These are phyloP conservation scores for Drosophila tropicalis DNA, from an alignment of 1,140 invertebrate genomes.

Conservation along the genomic window DNA sequence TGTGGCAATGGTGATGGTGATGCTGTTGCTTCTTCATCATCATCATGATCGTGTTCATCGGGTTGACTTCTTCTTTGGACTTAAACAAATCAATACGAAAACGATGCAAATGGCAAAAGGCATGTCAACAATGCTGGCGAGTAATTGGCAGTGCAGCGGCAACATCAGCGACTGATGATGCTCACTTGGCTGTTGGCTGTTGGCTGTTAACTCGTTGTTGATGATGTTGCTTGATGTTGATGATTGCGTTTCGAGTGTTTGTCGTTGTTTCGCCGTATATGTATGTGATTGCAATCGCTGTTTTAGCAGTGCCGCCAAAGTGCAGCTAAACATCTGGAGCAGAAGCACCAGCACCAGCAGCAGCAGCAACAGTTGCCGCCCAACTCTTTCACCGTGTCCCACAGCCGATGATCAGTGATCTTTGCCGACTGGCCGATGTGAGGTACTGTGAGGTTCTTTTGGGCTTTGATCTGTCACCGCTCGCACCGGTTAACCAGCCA, in stretches of 20 bases:
- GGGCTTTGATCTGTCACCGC: constrained; percentile 80
- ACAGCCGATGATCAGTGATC: constrained; percentile 69
- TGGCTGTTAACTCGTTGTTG: constrained; percentile 12
- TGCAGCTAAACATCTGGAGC: constrained; percentile 81
- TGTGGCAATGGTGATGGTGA: background rate
- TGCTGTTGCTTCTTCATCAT: background rate
- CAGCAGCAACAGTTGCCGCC: constrained; percentile 23
- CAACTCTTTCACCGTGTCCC: constrained; percentile 44
- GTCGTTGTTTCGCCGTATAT: constrained; percentile 25
- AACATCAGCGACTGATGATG: constrained; percentile 21
- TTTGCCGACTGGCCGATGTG: constrained; percentile 65
- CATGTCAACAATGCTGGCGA: constrained; percentile 76
- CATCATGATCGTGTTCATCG: background rate
- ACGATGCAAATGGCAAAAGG: constrained; percentile 79
- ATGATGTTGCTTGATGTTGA: constrained; percentile 60
- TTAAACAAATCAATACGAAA: constrained; percentile 82
- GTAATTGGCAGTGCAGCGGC: constrained; percentile 68
- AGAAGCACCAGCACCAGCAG: constrained; percentile 29
- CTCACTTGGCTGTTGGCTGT: constrained; percentile 45
- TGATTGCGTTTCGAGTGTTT: constrained; percentile 61
- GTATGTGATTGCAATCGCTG: constrained; percentile 66
- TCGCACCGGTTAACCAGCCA: constrained; percentile 28
- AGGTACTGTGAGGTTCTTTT: constrained; percentile 39
- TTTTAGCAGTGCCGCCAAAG: constrained; percentile 50
- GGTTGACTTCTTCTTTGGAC: constrained; percentile 29